phyloP scores from a whole-genome alignment of 2,888 invertebrate genomes.

The Hololepta plana region DNA sequence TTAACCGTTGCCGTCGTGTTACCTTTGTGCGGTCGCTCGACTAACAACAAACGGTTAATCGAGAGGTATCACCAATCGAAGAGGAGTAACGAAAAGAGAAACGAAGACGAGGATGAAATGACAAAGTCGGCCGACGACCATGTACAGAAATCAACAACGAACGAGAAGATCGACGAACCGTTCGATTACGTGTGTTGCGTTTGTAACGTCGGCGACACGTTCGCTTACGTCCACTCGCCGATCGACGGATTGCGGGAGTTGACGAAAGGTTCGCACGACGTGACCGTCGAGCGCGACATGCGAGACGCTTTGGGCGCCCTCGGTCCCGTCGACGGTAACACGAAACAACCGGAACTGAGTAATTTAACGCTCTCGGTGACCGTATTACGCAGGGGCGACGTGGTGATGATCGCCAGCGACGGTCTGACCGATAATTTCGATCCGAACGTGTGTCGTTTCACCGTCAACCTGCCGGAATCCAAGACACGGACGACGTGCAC shows the following conservation, averaged over 20 bases:
- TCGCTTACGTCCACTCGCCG: constrained; percentile 71
- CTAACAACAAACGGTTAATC: background rate
- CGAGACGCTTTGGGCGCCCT: constrained; percentile 75
- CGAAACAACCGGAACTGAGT: constrained; percentile 72
- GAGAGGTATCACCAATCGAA: background rate
- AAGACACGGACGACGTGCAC: constrained; percentile 22
- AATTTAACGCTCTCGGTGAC: constrained; percentile 76
- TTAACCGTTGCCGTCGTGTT: constrained; percentile 63
- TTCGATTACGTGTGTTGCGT: constrained; percentile 52
- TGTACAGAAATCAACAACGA: too few species aligned
- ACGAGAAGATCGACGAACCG: constrained; percentile 2
- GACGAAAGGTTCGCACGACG: constrained; percentile 67
- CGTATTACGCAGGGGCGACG: constrained; percentile 58
- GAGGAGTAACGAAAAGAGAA: too few species aligned
- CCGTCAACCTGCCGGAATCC: constrained; percentile 30
- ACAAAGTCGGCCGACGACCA: too few species aligned
- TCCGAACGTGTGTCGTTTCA: constrained; percentile 79
- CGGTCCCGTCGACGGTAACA: constrained; percentile 69
- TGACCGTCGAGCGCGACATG: constrained; percentile 69
- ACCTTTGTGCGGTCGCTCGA: constrained; percentile 31
- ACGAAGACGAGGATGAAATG: too few species aligned
- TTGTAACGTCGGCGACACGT: constrained; percentile 77
- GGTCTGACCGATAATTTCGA: constrained; percentile 84
- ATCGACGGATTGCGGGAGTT: constrained; percentile 66
- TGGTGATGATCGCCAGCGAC: constrained; percentile 77